Evolutionary conservation across 2,113 vertebrate genomes (phyloP).

Genomic region (Rhabdomys dilectus): DNA sequence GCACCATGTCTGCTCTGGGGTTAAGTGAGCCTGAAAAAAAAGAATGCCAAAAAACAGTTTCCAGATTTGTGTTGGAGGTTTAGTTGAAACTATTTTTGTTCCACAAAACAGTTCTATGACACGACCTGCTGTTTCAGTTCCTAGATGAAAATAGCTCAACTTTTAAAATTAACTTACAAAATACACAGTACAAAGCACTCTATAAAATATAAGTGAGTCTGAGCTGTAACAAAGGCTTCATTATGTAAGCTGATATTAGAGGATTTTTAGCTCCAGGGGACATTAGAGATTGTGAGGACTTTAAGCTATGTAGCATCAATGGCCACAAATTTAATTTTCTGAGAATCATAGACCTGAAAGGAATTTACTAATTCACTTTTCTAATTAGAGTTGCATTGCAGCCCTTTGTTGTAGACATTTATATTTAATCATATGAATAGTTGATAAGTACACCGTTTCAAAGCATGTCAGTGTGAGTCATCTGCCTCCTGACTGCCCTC

Average conservation of each 20-base stretch:
- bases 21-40: slow-evolving; percentile 43
- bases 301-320: slow-evolving; percentile 73
- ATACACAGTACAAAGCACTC: slow-evolving; percentile 69
- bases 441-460: slow-evolving; percentile 72
- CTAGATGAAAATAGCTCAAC: slow-evolving; percentile 62
- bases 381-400: slow-evolving; percentile 64
- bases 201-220: slow-evolving; percentile 72
- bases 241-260: slow-evolving; percentile 78
- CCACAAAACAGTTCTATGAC: slow-evolving; percentile 56
- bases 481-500: slow-evolving; percentile 13
- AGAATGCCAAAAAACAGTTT: neutral
- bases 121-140: slow-evolving; percentile 68
- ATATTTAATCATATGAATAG: slow-evolving; percentile 68
- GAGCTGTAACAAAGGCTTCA: slow-evolving; percentile 76
- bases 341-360: slow-evolving; percentile 69
- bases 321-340: slow-evolving; percentile 80
- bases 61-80: neutral
- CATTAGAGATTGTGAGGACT: slow-evolving; percentile 75
- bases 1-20: neutral
- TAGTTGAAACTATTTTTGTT: slow-evolving; percentile 51
- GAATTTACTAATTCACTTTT: slow-evolving; percentile 75
- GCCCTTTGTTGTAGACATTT: slow-evolving; percentile 65
- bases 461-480: slow-evolving; percentile 45
- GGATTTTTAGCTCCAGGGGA: slow-evolving; percentile 77
- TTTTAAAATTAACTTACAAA: slow-evolving; percentile 78